A percentile compares a stretch with the other conserved stretches of the same genome.
phyloP scores from a whole-genome alignment of 2,797 vertebrate species.

The Dallia pectoralis region DNA sequence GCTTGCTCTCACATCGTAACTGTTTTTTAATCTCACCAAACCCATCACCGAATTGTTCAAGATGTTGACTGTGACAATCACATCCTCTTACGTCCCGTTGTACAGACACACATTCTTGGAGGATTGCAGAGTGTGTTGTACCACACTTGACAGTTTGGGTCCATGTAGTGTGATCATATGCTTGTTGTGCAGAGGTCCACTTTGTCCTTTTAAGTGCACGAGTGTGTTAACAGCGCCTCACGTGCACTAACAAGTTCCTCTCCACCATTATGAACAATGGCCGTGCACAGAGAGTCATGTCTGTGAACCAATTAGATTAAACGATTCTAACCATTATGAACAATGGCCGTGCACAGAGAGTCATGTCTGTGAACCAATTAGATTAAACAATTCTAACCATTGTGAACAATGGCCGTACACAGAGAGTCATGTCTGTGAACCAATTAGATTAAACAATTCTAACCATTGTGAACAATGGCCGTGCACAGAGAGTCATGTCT shows the following conservation, averaged over 20 bases:
- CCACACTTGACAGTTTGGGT: background rate
- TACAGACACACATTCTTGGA: conserved; percentile 8
- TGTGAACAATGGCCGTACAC: too few relatives aligned
- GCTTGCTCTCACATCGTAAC: conserved; percentile 47
- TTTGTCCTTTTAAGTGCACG: background rate
- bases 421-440: too few relatives aligned
- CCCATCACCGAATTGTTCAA: conserved; percentile 40
- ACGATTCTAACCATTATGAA: too few relatives aligned
- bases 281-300: too few relatives aligned
- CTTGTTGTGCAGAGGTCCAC: background rate
- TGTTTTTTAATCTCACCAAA: conserved; percentile 15
- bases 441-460: too few relatives aligned
- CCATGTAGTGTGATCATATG: background rate
- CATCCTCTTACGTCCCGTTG: conserved; percentile 35
- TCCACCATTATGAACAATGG: background rate
- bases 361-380: too few relatives aligned
- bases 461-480: too few relatives aligned
- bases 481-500: too few relatives aligned
- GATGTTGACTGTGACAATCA: conserved; percentile 16
- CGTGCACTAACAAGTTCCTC: background rate
- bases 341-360: too few relatives aligned
- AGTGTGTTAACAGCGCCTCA: background rate
- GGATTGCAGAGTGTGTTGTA: background rate
- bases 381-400: too few relatives aligned
- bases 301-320: too few relatives aligned